These are phyloP conservation scores for Stercorarius parasiticus DNA, from an alignment of 2,113 vertebrate genomes.

Conservation along the genomic window DNA sequence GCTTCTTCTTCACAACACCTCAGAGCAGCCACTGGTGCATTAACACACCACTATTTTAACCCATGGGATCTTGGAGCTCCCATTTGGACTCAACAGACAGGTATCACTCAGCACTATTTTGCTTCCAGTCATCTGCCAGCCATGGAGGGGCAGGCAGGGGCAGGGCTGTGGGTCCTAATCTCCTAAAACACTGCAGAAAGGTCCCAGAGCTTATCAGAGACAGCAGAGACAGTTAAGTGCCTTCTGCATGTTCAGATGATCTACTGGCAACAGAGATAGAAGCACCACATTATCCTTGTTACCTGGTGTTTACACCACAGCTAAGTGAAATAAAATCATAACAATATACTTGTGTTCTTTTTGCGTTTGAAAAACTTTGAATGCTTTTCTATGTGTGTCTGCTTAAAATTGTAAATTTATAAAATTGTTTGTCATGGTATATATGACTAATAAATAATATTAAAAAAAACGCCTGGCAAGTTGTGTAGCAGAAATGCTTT, in stretches of 20 bases:
- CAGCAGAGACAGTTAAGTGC: not conserved
- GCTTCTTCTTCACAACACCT: not conserved
- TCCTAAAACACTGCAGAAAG: not conserved
- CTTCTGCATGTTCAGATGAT: not conserved
- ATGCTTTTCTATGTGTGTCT: not conserved
- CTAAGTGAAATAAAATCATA: not conserved
- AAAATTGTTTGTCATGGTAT: not conserved
- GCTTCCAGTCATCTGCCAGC: not conserved
- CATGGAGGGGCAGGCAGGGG: not conserved
- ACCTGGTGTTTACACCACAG: not conserved
- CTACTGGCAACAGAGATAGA: not conserved
- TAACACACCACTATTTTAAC: not conserved
- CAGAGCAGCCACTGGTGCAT: not conserved
- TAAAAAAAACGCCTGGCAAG: not conserved
- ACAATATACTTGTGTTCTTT: not conserved
- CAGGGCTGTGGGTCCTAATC: not conserved
- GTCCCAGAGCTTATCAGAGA: not conserved
- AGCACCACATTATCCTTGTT: not conserved
- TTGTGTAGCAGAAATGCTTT: not conserved
- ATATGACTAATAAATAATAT: not conserved
- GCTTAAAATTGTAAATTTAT: not conserved
- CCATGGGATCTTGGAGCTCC: not conserved
- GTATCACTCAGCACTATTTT: not conserved
- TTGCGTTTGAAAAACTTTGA: not conserved
- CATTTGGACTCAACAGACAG: not conserved